A percentile compares a stretch with the other conserved stretches of the same genome.
Evolutionary conservation across 2,113 vertebrate genomes (phyloP).

Genomic region (Collichthys lucidus): DNA sequence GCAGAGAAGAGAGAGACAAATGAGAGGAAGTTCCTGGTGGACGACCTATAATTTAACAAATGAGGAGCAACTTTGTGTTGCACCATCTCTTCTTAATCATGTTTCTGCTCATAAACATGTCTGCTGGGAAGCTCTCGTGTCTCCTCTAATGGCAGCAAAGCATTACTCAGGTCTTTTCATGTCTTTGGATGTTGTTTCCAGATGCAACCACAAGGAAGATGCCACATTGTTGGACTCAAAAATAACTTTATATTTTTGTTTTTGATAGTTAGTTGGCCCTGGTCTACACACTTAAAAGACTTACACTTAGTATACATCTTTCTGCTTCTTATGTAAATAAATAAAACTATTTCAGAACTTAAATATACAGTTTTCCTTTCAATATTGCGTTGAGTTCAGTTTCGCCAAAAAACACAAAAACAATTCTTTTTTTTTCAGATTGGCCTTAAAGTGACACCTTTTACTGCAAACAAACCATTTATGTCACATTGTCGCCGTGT

Average conservation of each 20-base stretch:
- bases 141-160: conserved; percentile 36
- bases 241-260: conserved; percentile 21
- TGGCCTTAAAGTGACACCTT: neutral
- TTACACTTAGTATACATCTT: neutral
- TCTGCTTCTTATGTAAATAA: neutral
- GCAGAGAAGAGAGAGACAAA: conserved; percentile 21
- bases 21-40: conserved; percentile 38
- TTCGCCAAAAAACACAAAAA: neutral
- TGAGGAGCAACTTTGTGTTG: conserved; percentile 47
- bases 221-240: conserved; percentile 8
- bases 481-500: neutral
- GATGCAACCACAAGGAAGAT: conserved; percentile 32
- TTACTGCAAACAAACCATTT: neutral
- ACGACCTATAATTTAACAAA: conserved; percentile 51
- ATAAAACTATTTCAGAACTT: neutral
- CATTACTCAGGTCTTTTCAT: conserved; percentile 54
- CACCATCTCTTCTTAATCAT: conserved; percentile 49
- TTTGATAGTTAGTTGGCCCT: neutral
- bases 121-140: conserved; percentile 13
- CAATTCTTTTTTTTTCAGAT: neutral
- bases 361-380: neutral
- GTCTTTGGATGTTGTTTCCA: conserved; percentile 50
- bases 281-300: neutral
- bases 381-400: neutral
- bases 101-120: conserved; percentile 58